Percentiles rank a stretch among this genome's conserved stretches.
Conservation (phyloP, 2,888 invertebrate species). For the Girardia tigrina region DNA sequence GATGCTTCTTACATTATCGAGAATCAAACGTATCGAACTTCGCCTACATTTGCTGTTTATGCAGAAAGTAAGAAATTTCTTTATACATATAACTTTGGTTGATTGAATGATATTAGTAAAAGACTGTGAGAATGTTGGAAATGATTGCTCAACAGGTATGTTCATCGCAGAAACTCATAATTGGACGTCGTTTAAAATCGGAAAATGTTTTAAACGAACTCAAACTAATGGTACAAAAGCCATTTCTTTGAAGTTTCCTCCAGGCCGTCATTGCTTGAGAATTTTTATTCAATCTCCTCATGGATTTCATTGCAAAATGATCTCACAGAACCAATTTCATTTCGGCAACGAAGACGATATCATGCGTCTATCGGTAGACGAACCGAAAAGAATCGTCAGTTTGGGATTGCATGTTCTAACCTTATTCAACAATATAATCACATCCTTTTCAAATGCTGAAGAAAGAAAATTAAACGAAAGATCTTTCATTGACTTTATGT, state of each 20-base stretch:
- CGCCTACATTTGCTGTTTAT: no score
- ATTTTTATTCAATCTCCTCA: constrained; percentile 41
- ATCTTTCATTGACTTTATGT: neutral
- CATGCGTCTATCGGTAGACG: constrained; percentile 47
- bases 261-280: constrained; percentile 39
- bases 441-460: constrained; percentile 42
- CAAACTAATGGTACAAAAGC: constrained; percentile 43
- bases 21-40: neutral
- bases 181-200: constrained; percentile 49
- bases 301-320: constrained; percentile 47
- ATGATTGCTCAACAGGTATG: constrained; percentile 41
- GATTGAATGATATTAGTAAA: neutral
- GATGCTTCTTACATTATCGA: neutral
- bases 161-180: constrained; percentile 49
- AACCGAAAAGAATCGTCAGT: constrained; percentile 43
- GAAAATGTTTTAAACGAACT: constrained; percentile 46
- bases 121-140: neutral
- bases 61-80: no score
- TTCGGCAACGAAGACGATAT: constrained; percentile 50
- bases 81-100: no score
- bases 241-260: constrained; percentile 43
- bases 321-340: constrained; percentile 46
- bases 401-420: constrained; percentile 45
- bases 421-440: constrained; percentile 45
- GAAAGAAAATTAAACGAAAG: constrained; percentile 38